phyloP scores from a whole-genome alignment of 2,113 vertebrate genomes.

The Triplophysa siluroides region DNA sequence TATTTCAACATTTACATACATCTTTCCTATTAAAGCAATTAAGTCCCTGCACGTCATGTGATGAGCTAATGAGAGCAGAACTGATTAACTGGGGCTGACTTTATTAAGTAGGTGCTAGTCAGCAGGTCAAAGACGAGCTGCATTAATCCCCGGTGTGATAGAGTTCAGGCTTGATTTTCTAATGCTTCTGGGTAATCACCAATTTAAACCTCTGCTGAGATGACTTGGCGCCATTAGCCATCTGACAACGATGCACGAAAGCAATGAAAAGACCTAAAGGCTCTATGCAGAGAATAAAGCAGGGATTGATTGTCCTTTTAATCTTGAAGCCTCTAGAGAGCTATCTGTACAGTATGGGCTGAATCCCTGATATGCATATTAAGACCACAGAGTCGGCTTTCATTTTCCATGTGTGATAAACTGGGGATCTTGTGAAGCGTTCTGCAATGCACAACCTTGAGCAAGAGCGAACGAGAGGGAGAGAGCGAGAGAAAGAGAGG shows the following conservation, averaged over 20 bases:
- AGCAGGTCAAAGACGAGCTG: conserved; percentile 31
- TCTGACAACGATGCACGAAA: conserved; percentile 1
- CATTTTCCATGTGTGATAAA: conserved; percentile 5
- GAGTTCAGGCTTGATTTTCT: conserved; percentile 19
- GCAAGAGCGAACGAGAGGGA: not conserved
- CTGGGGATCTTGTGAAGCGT: not conserved
- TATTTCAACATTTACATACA: not conserved
- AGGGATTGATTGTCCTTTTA: conserved; percentile 8
- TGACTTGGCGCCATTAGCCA: conserved; percentile 31
- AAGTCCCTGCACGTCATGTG: not conserved
- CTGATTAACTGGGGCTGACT: not conserved
- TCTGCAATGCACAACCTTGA: conserved; percentile 5
- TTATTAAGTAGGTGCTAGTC: conserved; percentile 34
- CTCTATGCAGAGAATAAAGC: not conserved
- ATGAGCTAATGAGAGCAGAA: conserved; percentile 4
- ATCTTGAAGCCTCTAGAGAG: conserved; percentile 19
- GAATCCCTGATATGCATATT: conserved; percentile 21
- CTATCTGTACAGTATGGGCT: not conserved
- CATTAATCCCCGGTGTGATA: conserved; percentile 19
- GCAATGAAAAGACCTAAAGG: conserved; percentile 18
- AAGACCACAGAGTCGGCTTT: not conserved
- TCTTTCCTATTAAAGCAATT: not conserved
- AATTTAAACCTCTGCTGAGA: conserved; percentile 44
- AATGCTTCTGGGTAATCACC: conserved; percentile 33
- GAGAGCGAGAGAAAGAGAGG: not conserved